Evolutionary conservation across 2,797 vertebrate species (phyloP).

Genomic region (Falco biarmicus): DNA sequence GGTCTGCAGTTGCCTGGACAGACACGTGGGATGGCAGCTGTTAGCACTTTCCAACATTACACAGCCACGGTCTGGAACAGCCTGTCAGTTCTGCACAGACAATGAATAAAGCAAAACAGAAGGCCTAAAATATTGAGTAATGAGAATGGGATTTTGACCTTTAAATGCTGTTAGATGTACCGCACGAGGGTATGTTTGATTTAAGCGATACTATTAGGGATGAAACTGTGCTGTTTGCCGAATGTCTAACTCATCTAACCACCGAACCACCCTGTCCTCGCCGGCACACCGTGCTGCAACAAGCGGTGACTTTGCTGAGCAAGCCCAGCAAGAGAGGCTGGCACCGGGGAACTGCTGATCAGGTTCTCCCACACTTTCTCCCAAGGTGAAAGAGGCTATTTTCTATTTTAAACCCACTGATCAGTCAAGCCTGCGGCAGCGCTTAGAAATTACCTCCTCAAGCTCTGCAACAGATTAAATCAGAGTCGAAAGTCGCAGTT

Average conservation of each 20-base stretch:
- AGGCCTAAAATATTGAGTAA: not conserved
- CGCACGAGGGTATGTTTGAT: not conserved
- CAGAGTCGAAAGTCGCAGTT: not conserved
- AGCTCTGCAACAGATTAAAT: not conserved
- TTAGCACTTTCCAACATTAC: not conserved
- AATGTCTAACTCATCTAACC: not conserved
- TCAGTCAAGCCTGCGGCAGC: not conserved
- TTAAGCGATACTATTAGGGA: not conserved
- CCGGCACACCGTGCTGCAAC: not conserved
- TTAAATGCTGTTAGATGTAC: constrained; percentile 13
- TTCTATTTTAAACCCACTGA: not conserved
- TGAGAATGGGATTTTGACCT: constrained; percentile 23
- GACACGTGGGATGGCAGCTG: not conserved
- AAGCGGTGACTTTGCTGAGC: not conserved
- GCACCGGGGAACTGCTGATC: not conserved
- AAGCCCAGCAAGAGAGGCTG: not conserved
- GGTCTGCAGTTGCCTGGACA: not conserved
- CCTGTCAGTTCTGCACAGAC: not conserved
- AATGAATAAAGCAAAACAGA: constrained; percentile 30
- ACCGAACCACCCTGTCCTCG: not conserved
- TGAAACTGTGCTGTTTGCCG: not conserved
- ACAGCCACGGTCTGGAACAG: not conserved
- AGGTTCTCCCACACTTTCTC: no score
- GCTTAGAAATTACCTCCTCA: not conserved
- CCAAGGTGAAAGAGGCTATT: not conserved